These are phyloP conservation scores for Myopa testacea DNA, from an alignment of 2,888 invertebrate genomes.

Conservation along the genomic window DNA sequence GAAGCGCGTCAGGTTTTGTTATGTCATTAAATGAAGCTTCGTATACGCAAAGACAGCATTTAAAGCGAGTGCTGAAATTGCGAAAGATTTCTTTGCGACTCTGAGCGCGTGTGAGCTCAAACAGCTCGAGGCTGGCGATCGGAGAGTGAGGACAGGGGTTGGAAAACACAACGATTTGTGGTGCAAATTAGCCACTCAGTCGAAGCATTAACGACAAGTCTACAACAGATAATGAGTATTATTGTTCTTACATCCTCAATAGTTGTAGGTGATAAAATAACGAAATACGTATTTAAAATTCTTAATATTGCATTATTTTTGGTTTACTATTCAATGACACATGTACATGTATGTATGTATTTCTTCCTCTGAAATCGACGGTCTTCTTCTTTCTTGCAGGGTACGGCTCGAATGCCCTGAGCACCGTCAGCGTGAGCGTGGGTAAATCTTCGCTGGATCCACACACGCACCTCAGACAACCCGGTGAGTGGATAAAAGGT, in stretches of 20 bases:
- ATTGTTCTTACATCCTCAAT: too few species aligned
- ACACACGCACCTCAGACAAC: slow-evolving; percentile 89
- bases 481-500: slow-evolving; percentile 73
- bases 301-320: too few species aligned
- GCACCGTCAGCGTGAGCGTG: slow-evolving; percentile 74
- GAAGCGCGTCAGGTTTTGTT: slow-evolving; percentile 30
- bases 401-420: slow-evolving; percentile 84
- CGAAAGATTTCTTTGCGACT: background rate
- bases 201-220: too few species aligned
- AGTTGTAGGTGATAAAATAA: too few species aligned
- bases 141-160: background rate
- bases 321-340: too few species aligned
- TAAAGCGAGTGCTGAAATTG: background rate
- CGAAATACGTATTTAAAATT: too few species aligned
- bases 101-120: too few species aligned
- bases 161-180: background rate
- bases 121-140: background rate
- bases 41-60: background rate
- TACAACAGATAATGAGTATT: too few species aligned
- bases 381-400: slow-evolving; percentile 71
- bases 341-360: too few species aligned
- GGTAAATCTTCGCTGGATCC: slow-evolving; percentile 85
- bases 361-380: background rate
- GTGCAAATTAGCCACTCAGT: too few species aligned
- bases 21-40: slow-evolving; percentile 24